A percentile compares a stretch with the other conserved stretches of the same genome.
phyloP scores from a whole-genome alignment of 2,797 vertebrate genomes.

The Rhinogobio ventralis region DNA sequence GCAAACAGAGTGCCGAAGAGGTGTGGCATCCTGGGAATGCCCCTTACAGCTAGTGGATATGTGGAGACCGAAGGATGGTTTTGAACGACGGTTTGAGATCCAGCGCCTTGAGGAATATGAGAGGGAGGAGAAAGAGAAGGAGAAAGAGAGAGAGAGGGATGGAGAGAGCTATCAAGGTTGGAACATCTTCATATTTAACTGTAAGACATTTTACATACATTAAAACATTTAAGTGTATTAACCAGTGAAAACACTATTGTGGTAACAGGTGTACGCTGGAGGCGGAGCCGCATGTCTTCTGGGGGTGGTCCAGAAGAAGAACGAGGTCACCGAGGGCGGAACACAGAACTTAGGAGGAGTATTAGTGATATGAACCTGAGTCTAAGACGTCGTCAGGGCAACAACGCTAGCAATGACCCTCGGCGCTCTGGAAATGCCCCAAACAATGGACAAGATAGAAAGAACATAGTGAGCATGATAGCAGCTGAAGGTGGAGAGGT shows the following conservation, averaged over 20 bases:
- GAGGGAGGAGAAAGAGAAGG: conserved; percentile 77
- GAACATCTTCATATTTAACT: conserved; percentile 5
- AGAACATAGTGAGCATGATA: conserved; percentile 90
- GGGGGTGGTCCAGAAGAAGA: conserved; percentile 82
- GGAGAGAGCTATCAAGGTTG: conserved; percentile 81
- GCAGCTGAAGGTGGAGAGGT: conserved; percentile 75
- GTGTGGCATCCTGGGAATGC: conserved; percentile 88
- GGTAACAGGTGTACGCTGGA: conserved; percentile 73
- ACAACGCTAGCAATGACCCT: conserved; percentile 73
- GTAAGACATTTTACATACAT: neutral
- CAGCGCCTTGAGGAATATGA: conserved; percentile 85
- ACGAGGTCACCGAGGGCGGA: conserved; percentile 84
- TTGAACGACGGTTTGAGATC: conserved; percentile 91
- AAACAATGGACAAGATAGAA: conserved; percentile 79
- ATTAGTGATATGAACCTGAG: conserved; percentile 94
- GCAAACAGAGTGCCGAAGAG: conserved; percentile 89
- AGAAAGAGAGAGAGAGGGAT: conserved; percentile 82
- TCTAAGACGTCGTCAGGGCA: conserved; percentile 83
- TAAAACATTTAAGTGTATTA: no score
- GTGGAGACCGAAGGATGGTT: conserved; percentile 90
- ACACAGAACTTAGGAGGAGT: conserved; percentile 87
- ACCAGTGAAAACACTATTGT: conserved; percentile 31
- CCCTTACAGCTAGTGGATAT: conserved; percentile 92
- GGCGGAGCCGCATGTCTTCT: conserved; percentile 84
- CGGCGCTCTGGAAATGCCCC: conserved; percentile 62